A percentile compares a stretch with the other conserved stretches of the same genome.
Evolutionary conservation across 2,888 invertebrate species (phyloP).

Genomic region (Tuta absoluta): DNA sequence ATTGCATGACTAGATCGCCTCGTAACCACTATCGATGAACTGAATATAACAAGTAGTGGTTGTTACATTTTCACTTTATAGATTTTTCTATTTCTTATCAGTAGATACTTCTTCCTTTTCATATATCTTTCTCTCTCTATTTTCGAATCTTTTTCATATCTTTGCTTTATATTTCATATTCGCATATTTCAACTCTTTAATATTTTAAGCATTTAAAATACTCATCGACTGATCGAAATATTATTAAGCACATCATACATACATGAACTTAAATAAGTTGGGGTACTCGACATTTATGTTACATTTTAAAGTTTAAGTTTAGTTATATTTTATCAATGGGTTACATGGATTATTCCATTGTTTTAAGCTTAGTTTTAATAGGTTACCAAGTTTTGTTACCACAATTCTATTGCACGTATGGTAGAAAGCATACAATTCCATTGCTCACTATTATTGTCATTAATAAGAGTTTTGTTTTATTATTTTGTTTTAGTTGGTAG

Average conservation of each 20-base stretch:
- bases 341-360: slow-evolving; percentile 26
- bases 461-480: slow-evolving; percentile 21
- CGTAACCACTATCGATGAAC: slow-evolving; percentile 39
- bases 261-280: slow-evolving; percentile 35
- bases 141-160: slow-evolving; percentile 1
- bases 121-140: slow-evolving; percentile 46
- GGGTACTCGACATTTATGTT: slow-evolving; percentile 41
- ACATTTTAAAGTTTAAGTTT: slow-evolving; percentile 44
- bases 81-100: slow-evolving; percentile 70
- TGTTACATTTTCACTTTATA: slow-evolving; percentile 46
- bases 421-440: slow-evolving; percentile 60
- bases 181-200: slow-evolving; percentile 47
- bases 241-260: slow-evolving; percentile 56
- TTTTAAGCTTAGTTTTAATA: slow-evolving; percentile 41
- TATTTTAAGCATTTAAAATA: slow-evolving; percentile 66
- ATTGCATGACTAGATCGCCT: slow-evolving; percentile 61
- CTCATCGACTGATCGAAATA: slow-evolving; percentile 64
- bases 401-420: slow-evolving; percentile 59
- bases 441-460: slow-evolving; percentile 48
- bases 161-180: slow-evolving; percentile 34
- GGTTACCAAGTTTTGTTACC: slow-evolving; percentile 41
- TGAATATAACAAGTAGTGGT: slow-evolving; percentile 46
- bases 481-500: slow-evolving; percentile 43
- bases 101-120: slow-evolving; percentile 45
- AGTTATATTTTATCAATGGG: slow-evolving; percentile 38